Evolutionary conservation across 2,113 vertebrate genomes (phyloP).

Genomic region (Menidia beryllina): DNA sequence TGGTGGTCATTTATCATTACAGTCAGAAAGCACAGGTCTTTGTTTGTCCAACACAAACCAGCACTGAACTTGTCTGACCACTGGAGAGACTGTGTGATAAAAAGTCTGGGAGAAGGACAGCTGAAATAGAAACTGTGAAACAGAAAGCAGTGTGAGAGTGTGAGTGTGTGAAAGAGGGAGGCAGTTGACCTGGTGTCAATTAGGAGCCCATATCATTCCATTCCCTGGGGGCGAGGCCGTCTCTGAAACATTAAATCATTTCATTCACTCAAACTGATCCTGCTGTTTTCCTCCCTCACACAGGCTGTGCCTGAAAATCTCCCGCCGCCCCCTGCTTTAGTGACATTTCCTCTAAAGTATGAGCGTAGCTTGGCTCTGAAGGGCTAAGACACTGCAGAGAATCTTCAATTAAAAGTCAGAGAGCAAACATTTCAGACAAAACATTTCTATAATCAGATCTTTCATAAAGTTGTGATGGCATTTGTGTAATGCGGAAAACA

Average conservation of each 20-base stretch:
- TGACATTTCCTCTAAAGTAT: conserved; percentile 48
- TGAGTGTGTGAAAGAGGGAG: conserved; percentile 48
- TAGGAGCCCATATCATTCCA: conserved; percentile 71
- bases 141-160: conserved; percentile 52
- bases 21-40: conserved; percentile 66
- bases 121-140: conserved; percentile 56
- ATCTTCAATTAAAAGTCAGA: conserved; percentile 6
- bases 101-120: conserved; percentile 28
- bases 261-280: conserved; percentile 68
- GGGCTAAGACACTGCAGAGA: conserved; percentile 3
- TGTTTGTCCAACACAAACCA: conserved; percentile 58
- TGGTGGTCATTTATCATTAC: conserved; percentile 69
- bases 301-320: conserved; percentile 41
- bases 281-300: conserved; percentile 43
- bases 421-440: background rate
- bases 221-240: conserved; percentile 69
- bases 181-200: conserved; percentile 79
- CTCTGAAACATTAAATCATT: conserved; percentile 80
- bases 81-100: conserved; percentile 37
- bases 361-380: conserved; percentile 34
- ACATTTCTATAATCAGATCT: background rate
- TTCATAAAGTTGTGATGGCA: conserved; percentile 2
- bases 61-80: conserved; percentile 51
- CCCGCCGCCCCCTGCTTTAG: conserved; percentile 33
- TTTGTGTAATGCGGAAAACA: background rate